A percentile compares a stretch with the other conserved stretches of the same genome.
Evolutionary conservation across 92 coral and sea anemone species (phyloP).

Genomic region (Chrysogorgia sp.): DNA sequence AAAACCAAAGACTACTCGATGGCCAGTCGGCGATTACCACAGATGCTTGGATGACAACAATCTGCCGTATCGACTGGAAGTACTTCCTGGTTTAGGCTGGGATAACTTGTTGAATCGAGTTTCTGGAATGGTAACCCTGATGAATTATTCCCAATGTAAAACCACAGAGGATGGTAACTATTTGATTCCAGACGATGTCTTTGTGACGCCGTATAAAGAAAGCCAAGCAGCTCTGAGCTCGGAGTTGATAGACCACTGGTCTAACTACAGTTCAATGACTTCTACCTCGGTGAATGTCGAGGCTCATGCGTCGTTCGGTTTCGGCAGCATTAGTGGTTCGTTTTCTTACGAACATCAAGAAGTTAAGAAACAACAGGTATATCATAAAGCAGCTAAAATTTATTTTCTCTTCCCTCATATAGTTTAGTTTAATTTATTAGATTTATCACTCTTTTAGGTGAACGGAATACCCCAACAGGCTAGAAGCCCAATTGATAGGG

Average conservation of each 20-base stretch:
- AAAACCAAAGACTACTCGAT: not conserved
- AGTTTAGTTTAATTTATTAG: not conserved
- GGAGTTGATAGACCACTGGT: slow-evolving; percentile 80
- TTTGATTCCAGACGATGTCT: slow-evolving; percentile 74
- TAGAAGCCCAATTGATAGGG: too few species aligned
- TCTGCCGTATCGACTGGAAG: slow-evolving; percentile 70
- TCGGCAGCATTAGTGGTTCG: slow-evolving; percentile 70
- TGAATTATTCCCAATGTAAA: slow-evolving; percentile 75
- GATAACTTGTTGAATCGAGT: slow-evolving; percentile 75
- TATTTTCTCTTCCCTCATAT: not conserved
- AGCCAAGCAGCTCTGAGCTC: slow-evolving; percentile 70
- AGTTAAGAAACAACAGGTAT: slow-evolving; percentile 75
- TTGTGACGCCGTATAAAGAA: slow-evolving; percentile 70
- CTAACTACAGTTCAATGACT: slow-evolving; percentile 73
- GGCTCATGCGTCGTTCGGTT: slow-evolving; percentile 62
- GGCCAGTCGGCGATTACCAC: slow-evolving; percentile 72
- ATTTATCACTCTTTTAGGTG: too few species aligned
- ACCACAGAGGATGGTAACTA: slow-evolving; percentile 83
- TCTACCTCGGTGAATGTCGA: slow-evolving; percentile 68
- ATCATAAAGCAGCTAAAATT: not conserved
- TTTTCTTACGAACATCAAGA: slow-evolving; percentile 71
- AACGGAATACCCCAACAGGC: too few species aligned
- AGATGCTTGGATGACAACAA: slow-evolving; percentile 55
- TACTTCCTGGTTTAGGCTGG: slow-evolving; percentile 89
- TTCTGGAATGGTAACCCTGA: slow-evolving; percentile 75